Percentiles rank a stretch among this genome's conserved stretches.
phyloP scores from a whole-genome alignment of 2,888 invertebrate genomes.

The Phorcus lineatus region DNA sequence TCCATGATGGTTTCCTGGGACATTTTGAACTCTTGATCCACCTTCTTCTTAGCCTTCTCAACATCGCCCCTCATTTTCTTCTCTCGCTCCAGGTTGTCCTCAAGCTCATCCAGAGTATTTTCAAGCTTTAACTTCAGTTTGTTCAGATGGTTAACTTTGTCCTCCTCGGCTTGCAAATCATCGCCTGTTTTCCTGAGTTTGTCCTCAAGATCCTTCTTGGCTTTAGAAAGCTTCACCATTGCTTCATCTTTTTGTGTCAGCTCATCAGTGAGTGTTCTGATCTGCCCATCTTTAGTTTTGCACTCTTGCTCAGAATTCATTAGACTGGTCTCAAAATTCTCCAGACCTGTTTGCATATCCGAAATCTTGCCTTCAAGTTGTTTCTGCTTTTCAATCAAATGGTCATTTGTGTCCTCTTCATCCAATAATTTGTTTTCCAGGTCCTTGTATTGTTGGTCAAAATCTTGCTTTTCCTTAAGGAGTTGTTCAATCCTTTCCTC shows the following conservation, averaged over 20 bases:
- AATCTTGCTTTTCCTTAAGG: conserved; percentile 95
- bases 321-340: conserved; percentile 94
- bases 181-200: conserved; percentile 74
- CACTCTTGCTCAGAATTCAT: conserved; percentile 89
- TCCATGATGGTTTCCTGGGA: conserved; percentile 76
- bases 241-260: conserved; percentile 98
- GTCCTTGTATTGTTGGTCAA: conserved; percentile 95
- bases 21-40: conserved; percentile 97
- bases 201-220: conserved; percentile 98
- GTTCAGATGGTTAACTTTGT: conserved; percentile 99
- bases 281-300: conserved; percentile 98
- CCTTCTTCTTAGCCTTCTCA: conserved; percentile 98
- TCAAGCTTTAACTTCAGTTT: conserved; percentile 99
- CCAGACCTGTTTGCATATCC: conserved; percentile 96
- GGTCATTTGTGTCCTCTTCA: conserved; percentile 97
- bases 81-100: conserved; percentile 98
- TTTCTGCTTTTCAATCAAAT: conserved; percentile 95
- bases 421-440: conserved; percentile 96
- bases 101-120: conserved; percentile 97
- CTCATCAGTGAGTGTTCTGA: conserved; percentile 88
- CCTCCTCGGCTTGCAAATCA: conserved; percentile 88
- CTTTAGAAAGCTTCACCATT: conserved; percentile 99
- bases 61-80: conserved; percentile 98
- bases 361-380: conserved; percentile 96
- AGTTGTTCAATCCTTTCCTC: conserved; percentile 96